A percentile compares a stretch with the other conserved stretches of the same genome.
phyloP scores from a whole-genome alignment of 2,888 invertebrate species.

The Amorpha juglandis region DNA sequence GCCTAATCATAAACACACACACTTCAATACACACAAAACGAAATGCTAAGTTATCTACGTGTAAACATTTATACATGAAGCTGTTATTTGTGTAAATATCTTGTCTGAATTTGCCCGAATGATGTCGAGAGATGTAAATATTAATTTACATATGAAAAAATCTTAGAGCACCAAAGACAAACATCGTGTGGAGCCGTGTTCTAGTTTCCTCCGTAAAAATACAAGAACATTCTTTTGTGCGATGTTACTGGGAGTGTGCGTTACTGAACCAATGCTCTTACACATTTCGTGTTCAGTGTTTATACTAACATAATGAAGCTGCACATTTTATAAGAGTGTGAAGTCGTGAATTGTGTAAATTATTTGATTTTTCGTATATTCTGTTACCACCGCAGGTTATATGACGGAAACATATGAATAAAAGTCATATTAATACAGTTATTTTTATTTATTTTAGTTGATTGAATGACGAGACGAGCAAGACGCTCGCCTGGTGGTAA shows the following conservation, averaged over 20 bases:
- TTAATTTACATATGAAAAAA: constrained; percentile 14
- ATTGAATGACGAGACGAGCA: no score
- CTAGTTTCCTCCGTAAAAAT: constrained; percentile 9
- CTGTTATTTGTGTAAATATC: not conserved
- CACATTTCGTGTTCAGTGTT: not conserved
- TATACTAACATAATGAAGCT: constrained; percentile 7
- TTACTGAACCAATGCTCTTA: not conserved
- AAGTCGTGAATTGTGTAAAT: not conserved
- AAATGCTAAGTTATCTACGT: not conserved
- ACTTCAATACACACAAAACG: not conserved
- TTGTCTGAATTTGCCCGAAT: not conserved
- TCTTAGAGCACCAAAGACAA: constrained; percentile 7
- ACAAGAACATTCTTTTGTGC: constrained; percentile 6
- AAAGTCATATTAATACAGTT: not conserved
- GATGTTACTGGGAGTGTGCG: not conserved
- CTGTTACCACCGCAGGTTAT: no score
- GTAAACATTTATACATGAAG: not conserved
- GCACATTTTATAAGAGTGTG: not conserved
- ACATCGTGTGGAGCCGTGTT: not conserved
- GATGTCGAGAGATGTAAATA: not conserved
- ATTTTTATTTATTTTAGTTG: no score
- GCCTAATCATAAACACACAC: no score
- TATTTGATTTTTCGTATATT: not conserved
- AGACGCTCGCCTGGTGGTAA: no score
- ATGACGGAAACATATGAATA: no score